Conservation (phyloP, 2,888 invertebrate species). For the Incurvaria masculella region DNA sequence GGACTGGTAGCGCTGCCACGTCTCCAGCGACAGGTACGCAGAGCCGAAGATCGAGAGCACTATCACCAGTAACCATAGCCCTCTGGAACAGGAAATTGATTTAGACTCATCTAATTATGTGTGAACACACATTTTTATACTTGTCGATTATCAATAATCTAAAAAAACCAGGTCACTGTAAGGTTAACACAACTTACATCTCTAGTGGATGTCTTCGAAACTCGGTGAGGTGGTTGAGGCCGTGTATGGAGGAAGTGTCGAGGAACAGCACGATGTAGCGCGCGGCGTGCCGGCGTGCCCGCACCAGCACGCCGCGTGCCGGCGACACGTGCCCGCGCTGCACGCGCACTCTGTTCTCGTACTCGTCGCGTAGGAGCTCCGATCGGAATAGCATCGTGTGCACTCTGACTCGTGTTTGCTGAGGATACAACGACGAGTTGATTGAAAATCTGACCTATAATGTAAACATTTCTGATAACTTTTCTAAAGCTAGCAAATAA, state of each 20-base stretch:
- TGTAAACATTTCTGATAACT: too few relatives aligned
- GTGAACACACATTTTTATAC: neutral
- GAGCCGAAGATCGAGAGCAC: slow-evolving; percentile 53
- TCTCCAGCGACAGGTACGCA: slow-evolving; percentile 54
- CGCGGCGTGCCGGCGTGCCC: slow-evolving; percentile 20
- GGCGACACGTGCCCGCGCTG: too few relatives aligned
- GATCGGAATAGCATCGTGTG: too few relatives aligned
- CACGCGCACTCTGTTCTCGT: too few relatives aligned
- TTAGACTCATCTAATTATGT: neutral
- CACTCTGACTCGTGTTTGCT: too few relatives aligned
- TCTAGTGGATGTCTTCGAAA: slow-evolving; percentile 41
- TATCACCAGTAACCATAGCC: slow-evolving; percentile 56
- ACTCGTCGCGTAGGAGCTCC: too few relatives aligned
- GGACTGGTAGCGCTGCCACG: slow-evolving; percentile 64
- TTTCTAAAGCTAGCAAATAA: too few relatives aligned
- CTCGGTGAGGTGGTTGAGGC: slow-evolving; percentile 49
- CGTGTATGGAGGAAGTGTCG: slow-evolving; percentile 53
- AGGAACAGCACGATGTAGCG: slow-evolving; percentile 38
- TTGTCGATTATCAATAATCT: slow-evolving; percentile 1
- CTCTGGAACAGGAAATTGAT: slow-evolving; percentile 29
- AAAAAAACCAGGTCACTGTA: too few relatives aligned
- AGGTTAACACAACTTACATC: slow-evolving; percentile 44
- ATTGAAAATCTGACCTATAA: too few relatives aligned
- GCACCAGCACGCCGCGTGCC: too few relatives aligned
- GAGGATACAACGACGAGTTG: too few relatives aligned